Conservation (phyloP, 2,113 vertebrate species). For the Psittacula cyanocephala region DNA sequence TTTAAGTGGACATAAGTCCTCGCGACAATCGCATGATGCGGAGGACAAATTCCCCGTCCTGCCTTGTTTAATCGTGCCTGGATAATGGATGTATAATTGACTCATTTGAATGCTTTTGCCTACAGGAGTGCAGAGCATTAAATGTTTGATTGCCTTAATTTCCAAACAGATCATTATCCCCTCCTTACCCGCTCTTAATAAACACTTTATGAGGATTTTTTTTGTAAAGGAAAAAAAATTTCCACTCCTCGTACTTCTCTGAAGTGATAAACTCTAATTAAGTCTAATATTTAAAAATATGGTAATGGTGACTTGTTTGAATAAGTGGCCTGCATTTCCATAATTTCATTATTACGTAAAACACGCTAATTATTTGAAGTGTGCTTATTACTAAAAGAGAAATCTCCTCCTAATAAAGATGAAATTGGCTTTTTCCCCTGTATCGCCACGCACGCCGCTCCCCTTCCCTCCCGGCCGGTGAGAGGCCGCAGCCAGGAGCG, state of each 20-base stretch:
- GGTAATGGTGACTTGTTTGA: conserved; percentile 98
- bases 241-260: conserved; percentile 80
- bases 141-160: conserved; percentile 99
- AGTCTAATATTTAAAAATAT: conserved; percentile 99
- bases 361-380: conserved; percentile 91
- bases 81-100: conserved; percentile 99
- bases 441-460: conserved; percentile 43
- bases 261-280: conserved; percentile 95
- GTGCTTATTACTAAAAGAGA: conserved; percentile 86
- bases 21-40: conserved; percentile 87
- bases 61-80: conserved; percentile 89
- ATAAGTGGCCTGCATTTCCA: conserved; percentile 97
- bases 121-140: conserved; percentile 95
- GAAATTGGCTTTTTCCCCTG: conserved; percentile 84
- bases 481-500: neutral
- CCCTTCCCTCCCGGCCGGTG: conserved; percentile 68
- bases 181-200: conserved; percentile 98
- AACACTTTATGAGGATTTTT: conserved; percentile 98
- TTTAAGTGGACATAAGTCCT: conserved; percentile 90
- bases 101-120: conserved; percentile 99
- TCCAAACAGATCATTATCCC: conserved; percentile 99
- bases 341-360: conserved; percentile 99
- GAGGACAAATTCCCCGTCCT: conserved; percentile 83
- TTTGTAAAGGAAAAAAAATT: conserved; percentile 73
- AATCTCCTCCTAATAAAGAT: conserved; percentile 94